These are phyloP conservation scores for Limanda limanda DNA, from an alignment of 2,113 vertebrate genomes.

Conservation along the genomic window DNA sequence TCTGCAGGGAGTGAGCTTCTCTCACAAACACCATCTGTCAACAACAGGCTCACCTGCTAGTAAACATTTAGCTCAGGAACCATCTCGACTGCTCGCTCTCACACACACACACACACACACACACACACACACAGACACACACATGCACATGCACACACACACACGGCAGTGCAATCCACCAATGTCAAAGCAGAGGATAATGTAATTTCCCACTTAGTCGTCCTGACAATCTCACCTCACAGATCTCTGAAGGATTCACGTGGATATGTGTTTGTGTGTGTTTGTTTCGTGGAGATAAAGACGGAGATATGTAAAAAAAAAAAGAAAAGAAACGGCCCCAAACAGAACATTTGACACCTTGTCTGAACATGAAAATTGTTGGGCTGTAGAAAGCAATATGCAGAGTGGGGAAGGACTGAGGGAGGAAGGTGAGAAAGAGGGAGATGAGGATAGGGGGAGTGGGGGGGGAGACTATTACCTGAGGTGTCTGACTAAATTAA, in stretches of 20 bases:
- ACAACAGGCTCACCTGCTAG: constrained; percentile 86
- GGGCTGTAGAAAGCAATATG: constrained; percentile 45
- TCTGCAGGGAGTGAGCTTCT: constrained; percentile 87
- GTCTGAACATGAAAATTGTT: constrained; percentile 67
- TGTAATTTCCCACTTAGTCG: constrained; percentile 72
- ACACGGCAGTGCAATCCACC: constrained; percentile 41
- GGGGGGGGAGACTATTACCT: constrained; percentile 66
- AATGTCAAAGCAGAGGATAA: constrained; percentile 71
- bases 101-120: background rate
- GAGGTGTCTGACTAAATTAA: constrained; percentile 81
- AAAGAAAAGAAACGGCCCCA: constrained; percentile 42
- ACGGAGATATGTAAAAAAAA: background rate
- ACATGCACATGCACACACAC: background rate
- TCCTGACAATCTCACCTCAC: constrained; percentile 62
- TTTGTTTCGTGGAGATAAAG: constrained; percentile 22
- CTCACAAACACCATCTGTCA: constrained; percentile 93
- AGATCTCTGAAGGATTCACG: constrained; percentile 48
- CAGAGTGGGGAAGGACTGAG: constrained; percentile 23
- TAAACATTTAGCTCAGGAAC: constrained; percentile 85
- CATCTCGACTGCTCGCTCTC: constrained; percentile 45
- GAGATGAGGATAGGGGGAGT: constrained; percentile 41
- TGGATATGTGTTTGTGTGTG: constrained; percentile 12
- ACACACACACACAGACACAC: background rate
- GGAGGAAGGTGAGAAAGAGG: constrained; percentile 45
- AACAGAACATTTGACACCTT: constrained; percentile 72